Percentiles rank a stretch among this genome's conserved stretches.
These are phyloP conservation scores for Drosophila macrothrix DNA, from an alignment of 2,888 invertebrate species.

Conservation along the genomic window DNA sequence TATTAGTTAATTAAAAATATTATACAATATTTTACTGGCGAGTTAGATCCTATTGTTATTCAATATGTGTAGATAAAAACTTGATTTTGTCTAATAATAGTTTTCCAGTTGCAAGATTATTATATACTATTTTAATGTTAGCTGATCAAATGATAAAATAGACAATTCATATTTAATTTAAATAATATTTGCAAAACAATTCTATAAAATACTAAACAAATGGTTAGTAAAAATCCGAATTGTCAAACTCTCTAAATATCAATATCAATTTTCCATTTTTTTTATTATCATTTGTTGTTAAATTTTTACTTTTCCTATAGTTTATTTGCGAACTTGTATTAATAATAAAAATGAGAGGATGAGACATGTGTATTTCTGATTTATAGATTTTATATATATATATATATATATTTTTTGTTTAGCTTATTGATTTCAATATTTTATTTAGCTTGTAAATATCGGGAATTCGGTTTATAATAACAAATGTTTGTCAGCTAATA, in stretches of 20 bases:
- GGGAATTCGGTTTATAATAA: neutral
- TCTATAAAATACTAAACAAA: too few species aligned
- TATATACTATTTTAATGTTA: neutral
- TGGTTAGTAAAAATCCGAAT: neutral
- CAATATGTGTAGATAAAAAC: neutral
- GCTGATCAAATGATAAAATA: neutral
- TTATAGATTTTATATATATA: neutral
- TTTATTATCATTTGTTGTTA: neutral
- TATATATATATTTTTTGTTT: neutral
- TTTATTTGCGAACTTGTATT: neutral
- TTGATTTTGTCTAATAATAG: neutral
- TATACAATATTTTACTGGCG: neutral
- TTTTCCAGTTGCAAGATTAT: neutral
- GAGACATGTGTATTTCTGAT: neutral
- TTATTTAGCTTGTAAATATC: neutral
- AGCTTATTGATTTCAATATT: neutral
- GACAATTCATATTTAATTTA: neutral
- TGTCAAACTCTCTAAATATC: neutral
- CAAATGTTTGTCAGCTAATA: conserved; percentile 12
- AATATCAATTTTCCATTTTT: neutral
- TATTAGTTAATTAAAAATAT: neutral
- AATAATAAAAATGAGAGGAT: neutral
- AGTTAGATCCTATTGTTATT: neutral
- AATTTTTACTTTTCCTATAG: neutral
- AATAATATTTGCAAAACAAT: neutral